Conservation (phyloP, 2,888 invertebrate genomes). For the Cantharis flavilabris region DNA sequence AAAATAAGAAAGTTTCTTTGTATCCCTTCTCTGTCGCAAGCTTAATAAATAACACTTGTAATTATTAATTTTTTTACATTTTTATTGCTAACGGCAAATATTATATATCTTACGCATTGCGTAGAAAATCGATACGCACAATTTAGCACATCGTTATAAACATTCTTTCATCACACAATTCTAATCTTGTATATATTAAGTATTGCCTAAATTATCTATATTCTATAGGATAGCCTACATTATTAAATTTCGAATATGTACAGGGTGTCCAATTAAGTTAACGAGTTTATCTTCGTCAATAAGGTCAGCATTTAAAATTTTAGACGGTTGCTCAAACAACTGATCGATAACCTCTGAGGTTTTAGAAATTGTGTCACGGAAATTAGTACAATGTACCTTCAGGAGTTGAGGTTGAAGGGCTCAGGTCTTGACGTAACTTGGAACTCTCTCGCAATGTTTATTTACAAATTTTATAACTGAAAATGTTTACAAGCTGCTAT, state of each 20-base stretch:
- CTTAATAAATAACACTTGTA: constrained; percentile 19
- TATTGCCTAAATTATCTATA: neutral
- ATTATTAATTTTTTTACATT: constrained; percentile 8
- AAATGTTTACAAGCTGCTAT: neutral
- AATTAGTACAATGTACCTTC: neutral
- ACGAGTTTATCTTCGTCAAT: neutral
- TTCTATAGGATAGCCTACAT: neutral
- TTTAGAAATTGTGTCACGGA: neutral
- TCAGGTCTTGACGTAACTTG: neutral
- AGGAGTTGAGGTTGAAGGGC: neutral
- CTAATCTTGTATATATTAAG: neutral
- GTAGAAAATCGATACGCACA: constrained; percentile 9
- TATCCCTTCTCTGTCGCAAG: constrained; percentile 3
- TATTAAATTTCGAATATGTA: neutral
- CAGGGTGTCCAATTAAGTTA: neutral
- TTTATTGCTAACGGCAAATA: constrained; percentile 22
- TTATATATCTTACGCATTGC: constrained; percentile 7
- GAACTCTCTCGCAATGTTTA: neutral
- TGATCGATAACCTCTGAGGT: neutral
- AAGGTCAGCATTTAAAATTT: neutral
- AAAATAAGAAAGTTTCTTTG: constrained; percentile 11
- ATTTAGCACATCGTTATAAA: constrained; percentile 19
- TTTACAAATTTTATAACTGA: neutral
- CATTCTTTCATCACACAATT: constrained; percentile 5
- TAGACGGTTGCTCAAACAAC: neutral